Conservation (phyloP, 37 sponge, comb jelly and placozoan species). For the Aphrocallistes beatrix region DNA sequence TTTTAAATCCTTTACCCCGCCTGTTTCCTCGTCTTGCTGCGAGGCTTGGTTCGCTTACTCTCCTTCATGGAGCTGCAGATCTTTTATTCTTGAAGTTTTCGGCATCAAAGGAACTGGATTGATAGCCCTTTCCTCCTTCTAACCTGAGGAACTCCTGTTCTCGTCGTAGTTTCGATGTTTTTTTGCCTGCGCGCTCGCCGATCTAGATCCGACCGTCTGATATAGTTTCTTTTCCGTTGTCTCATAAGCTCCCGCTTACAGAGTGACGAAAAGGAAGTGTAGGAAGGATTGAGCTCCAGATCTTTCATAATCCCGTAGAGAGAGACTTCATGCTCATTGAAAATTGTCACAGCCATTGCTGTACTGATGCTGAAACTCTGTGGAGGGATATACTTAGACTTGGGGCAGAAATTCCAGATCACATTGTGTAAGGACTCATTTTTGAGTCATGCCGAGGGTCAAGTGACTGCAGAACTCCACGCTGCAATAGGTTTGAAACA, state of each 20-base stretch:
- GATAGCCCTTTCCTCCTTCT: background rate
- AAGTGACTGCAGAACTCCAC: background rate
- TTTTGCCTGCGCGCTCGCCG: background rate
- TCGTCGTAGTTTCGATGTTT: background rate
- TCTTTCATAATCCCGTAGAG: background rate
- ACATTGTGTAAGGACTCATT: background rate
- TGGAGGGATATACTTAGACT: background rate
- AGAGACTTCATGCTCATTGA: background rate
- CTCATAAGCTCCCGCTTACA: background rate
- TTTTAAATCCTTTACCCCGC: background rate
- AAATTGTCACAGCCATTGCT: background rate
- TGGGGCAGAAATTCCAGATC: background rate
- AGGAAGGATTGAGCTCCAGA: background rate
- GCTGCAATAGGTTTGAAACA: background rate
- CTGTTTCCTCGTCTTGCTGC: background rate
- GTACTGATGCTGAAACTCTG: no score
- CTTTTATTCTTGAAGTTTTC: background rate
- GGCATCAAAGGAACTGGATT: background rate
- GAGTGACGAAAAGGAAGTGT: background rate
- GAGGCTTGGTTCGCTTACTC: background rate
- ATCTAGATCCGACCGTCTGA: background rate
- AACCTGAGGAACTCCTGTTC: background rate
- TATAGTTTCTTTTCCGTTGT: background rate
- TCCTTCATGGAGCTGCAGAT: no score
- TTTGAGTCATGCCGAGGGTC: background rate